Percentiles rank a stretch among this genome's conserved stretches.
These are phyloP conservation scores for Cataglyphis hispanica DNA, from an alignment of 1,140 invertebrate genomes.

Conservation along the genomic window DNA sequence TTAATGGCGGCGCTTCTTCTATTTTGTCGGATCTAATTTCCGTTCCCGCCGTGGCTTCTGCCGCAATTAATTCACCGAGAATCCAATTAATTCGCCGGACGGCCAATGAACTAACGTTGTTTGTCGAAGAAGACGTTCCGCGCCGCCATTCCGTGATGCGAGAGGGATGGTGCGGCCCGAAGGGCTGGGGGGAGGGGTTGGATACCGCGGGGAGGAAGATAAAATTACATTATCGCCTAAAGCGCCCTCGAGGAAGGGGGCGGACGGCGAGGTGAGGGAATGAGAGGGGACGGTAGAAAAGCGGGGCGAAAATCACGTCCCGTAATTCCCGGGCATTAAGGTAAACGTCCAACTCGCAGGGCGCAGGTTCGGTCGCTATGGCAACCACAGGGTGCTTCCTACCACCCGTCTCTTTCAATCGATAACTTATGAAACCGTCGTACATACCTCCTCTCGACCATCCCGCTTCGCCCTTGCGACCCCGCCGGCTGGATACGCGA, in stretches of 20 bases:
- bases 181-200: not conserved
- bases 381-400: slow-evolving; percentile 75
- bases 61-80: slow-evolving; percentile 74
- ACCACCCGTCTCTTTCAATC: slow-evolving; percentile 82
- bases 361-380: slow-evolving; percentile 85
- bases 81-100: slow-evolving; percentile 69
- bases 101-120: slow-evolving; percentile 81
- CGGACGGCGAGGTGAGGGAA: slow-evolving; percentile 39
- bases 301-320: slow-evolving; percentile 83
- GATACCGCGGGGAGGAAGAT: slow-evolving; percentile 52
- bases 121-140: slow-evolving; percentile 79
- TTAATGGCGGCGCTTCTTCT: slow-evolving; percentile 57
- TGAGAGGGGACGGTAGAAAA: slow-evolving; percentile 65
- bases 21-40: slow-evolving; percentile 70
- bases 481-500: slow-evolving; percentile 65
- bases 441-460: slow-evolving; percentile 67
- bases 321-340: slow-evolving; percentile 86
- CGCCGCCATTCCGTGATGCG: slow-evolving; percentile 50
- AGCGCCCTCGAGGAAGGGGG: slow-evolving; percentile 62
- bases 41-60: slow-evolving; percentile 73
- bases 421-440: slow-evolving; percentile 86
- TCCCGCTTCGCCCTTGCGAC: slow-evolving; percentile 23
- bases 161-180: slow-evolving; percentile 10
- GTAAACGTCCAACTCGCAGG: slow-evolving; percentile 83
- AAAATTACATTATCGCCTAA: slow-evolving; percentile 77